Conservation (phyloP, 2,888 invertebrate genomes). For the Dicranocentrus wangi region DNA sequence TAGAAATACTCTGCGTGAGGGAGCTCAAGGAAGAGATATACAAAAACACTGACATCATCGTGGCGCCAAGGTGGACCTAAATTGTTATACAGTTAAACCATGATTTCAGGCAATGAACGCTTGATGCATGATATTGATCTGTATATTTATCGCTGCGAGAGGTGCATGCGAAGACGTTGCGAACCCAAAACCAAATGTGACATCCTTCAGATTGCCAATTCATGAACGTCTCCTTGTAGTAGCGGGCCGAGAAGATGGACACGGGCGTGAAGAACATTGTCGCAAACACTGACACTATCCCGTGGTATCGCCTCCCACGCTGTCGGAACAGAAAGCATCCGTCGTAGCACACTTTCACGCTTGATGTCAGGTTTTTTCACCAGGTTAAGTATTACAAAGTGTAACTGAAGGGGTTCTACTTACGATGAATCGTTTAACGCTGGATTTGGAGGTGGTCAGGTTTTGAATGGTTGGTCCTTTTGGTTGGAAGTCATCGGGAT, state of each 20-base stretch:
- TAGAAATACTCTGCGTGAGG: neutral
- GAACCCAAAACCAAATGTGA: constrained; percentile 14
- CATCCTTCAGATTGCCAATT: neutral
- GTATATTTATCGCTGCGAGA: no score
- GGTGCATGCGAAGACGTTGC: no score
- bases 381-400: neutral
- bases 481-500: neutral
- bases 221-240: constrained; percentile 46
- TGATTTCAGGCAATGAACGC: no score
- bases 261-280: constrained; percentile 27
- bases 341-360: no score
- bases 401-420: neutral
- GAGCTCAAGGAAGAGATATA: neutral
- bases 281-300: neutral
- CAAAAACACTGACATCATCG: neutral
- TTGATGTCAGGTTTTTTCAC: no score
- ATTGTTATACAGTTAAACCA: no score
- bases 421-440: neutral
- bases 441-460: neutral
- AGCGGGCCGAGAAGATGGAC: constrained; percentile 6
- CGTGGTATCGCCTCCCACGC: constrained; percentile 24
- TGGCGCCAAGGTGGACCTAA: neutral
- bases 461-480: neutral
- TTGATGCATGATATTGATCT: no score
- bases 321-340: neutral